These are phyloP conservation scores for Oreochromis grahami DNA, from an alignment of 2,797 vertebrate species.

Conservation along the genomic window DNA sequence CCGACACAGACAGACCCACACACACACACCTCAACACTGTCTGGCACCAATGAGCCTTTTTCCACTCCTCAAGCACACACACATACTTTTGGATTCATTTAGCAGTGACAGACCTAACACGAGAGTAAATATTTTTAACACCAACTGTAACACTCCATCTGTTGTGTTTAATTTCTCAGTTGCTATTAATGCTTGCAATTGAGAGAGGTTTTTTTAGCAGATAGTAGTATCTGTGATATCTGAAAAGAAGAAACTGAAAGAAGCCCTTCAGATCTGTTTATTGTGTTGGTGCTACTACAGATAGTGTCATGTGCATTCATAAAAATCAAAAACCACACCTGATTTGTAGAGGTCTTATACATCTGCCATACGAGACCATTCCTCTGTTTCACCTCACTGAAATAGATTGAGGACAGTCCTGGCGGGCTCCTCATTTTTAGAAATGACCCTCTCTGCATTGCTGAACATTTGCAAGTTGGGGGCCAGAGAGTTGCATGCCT, in stretches of 20 bases:
- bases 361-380: slow-evolving; percentile 9
- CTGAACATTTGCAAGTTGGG: slow-evolving; percentile 3
- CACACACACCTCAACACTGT: slow-evolving; percentile 4
- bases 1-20: not conserved
- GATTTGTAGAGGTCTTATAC: not conserved
- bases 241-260: not conserved
- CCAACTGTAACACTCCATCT: not conserved
- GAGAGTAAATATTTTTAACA: slow-evolving; percentile 1
- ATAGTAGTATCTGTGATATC: not conserved
- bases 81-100: not conserved
- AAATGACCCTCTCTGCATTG: not conserved
- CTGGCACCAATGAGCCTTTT: slow-evolving; percentile 33
- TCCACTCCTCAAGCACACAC: not conserved
- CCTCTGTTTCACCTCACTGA: not conserved
- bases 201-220: not conserved
- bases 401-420: not conserved
- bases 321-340: not conserved
- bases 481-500: slow-evolving; percentile 15
- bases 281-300: not conserved
- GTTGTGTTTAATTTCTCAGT: not conserved
- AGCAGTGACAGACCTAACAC: not conserved
- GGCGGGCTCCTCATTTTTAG: slow-evolving; percentile 5
- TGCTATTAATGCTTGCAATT: not conserved
- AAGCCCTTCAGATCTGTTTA: not conserved
- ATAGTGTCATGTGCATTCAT: not conserved